Base-by-base conservation (phyloP, 2,888 invertebrate species). In the Eupithecia dodoneata region DNA sequence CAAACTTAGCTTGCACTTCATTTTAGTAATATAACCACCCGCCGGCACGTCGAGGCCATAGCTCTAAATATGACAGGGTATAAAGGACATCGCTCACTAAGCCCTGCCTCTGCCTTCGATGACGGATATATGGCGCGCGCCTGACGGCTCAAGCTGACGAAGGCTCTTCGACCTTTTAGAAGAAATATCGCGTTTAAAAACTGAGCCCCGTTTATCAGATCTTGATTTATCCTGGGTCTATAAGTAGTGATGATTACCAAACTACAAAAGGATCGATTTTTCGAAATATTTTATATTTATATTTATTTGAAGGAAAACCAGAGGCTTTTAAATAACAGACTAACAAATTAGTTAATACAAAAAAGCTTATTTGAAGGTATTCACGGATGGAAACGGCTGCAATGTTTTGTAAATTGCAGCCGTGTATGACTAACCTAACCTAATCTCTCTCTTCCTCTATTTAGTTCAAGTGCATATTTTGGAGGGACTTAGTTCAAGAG, bases 1-100 rank as follows among this genome's bases (percentile, higher is more conserved):
- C 79, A 79, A 77, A 79, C 67, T 76, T 67, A 72, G 76, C 74
- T 71, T 79, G 75, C 76, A 79, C 74, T 81, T 77, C 73, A 76
- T 78, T 76, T 74, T 73, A 77, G 75, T 77, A 75, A 79, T 80
- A 76, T 78, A 78, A 76, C 55, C 71, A 77, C 74, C 66, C 10
- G 63, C 30, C 45, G 89, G 90, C 93, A 93, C 93, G 94, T 93
- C 87, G 81, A 81, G 81, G 85, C 93, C 88, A 93, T 93, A 91
- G 89, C 86, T 93, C 91, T 90, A 88, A 91, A 91, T 93, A 93
- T 93, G 93, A 93, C 91, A 88, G 86, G 88, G 88, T 92, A 89
- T 63, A 63, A 63, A 63, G 63, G 86, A 83, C 87, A 89, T 91
- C 91, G 92, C 85, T 91, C 92, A 88, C 88, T 91, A 75, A 93